Evolutionary conservation across 2,888 invertebrate genomes (phyloP).

Genomic region (Cacoxenus indagator): DNA sequence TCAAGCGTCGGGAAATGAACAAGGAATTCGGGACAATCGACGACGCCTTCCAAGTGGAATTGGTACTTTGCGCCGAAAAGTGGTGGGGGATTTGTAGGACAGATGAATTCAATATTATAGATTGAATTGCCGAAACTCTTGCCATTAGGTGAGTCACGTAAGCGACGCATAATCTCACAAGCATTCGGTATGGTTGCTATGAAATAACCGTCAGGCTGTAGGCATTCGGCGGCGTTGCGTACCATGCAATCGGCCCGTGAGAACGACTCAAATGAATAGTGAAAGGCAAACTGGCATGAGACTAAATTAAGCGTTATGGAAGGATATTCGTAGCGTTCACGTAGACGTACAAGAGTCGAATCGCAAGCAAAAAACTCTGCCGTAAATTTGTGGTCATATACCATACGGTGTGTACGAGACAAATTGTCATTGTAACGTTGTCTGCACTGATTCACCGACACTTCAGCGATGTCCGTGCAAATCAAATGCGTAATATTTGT

Average conservation of each 20-base stretch:
- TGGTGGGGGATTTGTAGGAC: slow-evolving; percentile 79
- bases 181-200: slow-evolving; percentile 98
- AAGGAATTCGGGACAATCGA: slow-evolving; percentile 98
- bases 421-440: slow-evolving; percentile 83
- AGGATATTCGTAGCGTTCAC: slow-evolving; percentile 83
- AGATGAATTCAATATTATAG: slow-evolving; percentile 80
- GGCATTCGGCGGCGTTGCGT: slow-evolving; percentile 89
- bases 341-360: slow-evolving; percentile 86
- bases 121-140: slow-evolving; percentile 80
- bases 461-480: slow-evolving; percentile 93
- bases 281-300: slow-evolving; percentile 98
- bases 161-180: slow-evolving; percentile 86
- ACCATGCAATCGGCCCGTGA: slow-evolving; percentile 93
- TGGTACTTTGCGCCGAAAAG: slow-evolving; percentile 97
- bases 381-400: slow-evolving; percentile 75
- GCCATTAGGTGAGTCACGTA: slow-evolving; percentile 71
- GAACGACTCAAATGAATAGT: slow-evolving; percentile 94
- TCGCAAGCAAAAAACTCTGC: slow-evolving; percentile 95
- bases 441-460: slow-evolving; percentile 92
- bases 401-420: slow-evolving; percentile 53
- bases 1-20: slow-evolving; percentile 91
- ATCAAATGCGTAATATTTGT: slow-evolving; percentile 84
- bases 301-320: slow-evolving; percentile 88
- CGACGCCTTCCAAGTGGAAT: slow-evolving; percentile 95
- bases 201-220: slow-evolving; percentile 92